Conservation (phyloP, 1,140 invertebrate species). For the Pinna nobilis region DNA sequence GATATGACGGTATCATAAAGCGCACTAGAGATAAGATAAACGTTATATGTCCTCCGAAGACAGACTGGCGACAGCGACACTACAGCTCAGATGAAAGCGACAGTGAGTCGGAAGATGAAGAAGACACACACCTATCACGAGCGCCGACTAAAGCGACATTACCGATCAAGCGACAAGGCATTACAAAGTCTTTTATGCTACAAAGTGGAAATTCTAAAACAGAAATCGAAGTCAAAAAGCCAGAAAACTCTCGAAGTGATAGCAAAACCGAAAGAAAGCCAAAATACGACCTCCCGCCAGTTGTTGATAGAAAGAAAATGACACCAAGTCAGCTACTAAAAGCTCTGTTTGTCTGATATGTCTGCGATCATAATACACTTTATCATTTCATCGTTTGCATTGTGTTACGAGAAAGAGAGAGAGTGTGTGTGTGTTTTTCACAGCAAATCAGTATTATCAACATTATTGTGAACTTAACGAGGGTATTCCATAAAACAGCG, state of each 20-base stretch:
- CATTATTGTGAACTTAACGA: too few relatives aligned
- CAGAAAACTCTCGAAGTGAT: not conserved
- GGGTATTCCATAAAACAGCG: too few relatives aligned
- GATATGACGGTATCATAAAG: conserved; percentile 25
- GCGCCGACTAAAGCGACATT: not conserved
- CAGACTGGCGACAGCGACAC: not conserved
- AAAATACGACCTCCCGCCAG: conserved; percentile 12
- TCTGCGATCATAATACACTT: too few relatives aligned
- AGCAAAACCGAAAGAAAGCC: not conserved
- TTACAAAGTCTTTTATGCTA: not conserved
- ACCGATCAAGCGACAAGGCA: not conserved
- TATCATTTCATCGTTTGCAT: too few relatives aligned
- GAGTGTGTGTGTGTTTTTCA: too few relatives aligned
- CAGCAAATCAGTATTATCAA: too few relatives aligned
- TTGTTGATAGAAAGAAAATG: not conserved
- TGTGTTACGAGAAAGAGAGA: too few relatives aligned
- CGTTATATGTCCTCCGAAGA: conserved; percentile 20
- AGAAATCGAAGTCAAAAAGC: not conserved
- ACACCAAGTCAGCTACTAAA: too few relatives aligned
- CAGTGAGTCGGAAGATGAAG: conserved; percentile 14
- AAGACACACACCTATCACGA: not conserved
- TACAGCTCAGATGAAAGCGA: not conserved
- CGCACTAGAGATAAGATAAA: conserved; percentile 32
- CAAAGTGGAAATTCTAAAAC: not conserved
- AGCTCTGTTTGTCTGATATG: too few relatives aligned